Base-by-base conservation (phyloP, 2,113 vertebrate genomes). In the Poicephalus meyeri region DNA sequence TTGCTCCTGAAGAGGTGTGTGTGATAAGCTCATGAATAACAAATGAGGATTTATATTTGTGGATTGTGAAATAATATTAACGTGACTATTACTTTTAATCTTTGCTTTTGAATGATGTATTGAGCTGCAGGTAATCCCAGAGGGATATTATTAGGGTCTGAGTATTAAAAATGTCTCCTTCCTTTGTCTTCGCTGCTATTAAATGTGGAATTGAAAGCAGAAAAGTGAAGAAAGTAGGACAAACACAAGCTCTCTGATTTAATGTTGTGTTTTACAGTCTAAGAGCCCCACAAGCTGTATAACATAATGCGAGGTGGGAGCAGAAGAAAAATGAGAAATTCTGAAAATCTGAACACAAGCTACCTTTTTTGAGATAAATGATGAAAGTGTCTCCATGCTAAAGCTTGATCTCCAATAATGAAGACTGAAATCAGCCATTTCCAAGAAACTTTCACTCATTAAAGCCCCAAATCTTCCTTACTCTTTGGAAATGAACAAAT, bases 11-110 rank as follows among this genome's bases (percentile, higher is more conserved):
- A 91, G 92, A 95, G 81, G 73, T 88, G 61, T 78, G 68, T 87
- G 77, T 93, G 93, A 93, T 95, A 89, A 95, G 61, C 95, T 96
- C 89, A 96, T 96, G 94, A 96, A 97, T 97, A 96, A 92, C 91
- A 96, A 96, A 97, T 96, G 85, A 95, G 89, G 94, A 93, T 95
- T 97, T 97, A 91, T 96, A 72, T 94, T 96, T 96, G 95, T 93
- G 94, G 89, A 89, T 88, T 88, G 64, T 90, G 88, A 95, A 96
- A 95, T 91, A 92, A 97, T 91, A 95, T 93, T 95, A 96, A 95
- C 14, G 13, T 87, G 94, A 73, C 89, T 95, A 96, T 96, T 97
- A 96, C 92, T 96, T 96, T 94, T 97, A 97, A 95, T 97, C 95
- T 96, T 93, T 91, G 84, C 85, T 90, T 96, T 94, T 94, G 76